Percentiles rank a stretch among this genome's conserved stretches.
Evolutionary conservation across 2,888 invertebrate species (phyloP).

Genomic region (Seladonia tumulorum): DNA sequence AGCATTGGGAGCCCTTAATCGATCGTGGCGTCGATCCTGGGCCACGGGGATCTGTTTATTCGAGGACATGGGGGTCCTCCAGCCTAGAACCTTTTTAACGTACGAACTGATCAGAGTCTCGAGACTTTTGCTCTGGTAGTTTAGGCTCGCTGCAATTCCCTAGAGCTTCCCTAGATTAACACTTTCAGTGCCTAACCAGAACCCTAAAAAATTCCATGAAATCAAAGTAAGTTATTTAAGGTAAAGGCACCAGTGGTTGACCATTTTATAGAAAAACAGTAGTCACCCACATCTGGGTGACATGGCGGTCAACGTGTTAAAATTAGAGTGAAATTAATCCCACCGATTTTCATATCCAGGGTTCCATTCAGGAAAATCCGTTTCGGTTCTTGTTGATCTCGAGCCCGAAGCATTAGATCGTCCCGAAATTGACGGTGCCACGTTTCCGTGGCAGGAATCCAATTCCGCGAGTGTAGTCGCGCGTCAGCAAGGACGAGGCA

Average conservation of each 20-base stretch:
- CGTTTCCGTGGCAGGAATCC: conserved; percentile 37
- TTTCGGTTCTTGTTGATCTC: not conserved
- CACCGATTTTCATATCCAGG: not conserved
- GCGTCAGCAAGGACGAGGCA: conserved; percentile 22
- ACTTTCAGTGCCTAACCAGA: too few relatives aligned
- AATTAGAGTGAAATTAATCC: too few relatives aligned
- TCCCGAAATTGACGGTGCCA: not conserved
- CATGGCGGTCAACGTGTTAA: too few relatives aligned
- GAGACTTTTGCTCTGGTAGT: too few relatives aligned
- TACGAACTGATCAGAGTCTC: not conserved
- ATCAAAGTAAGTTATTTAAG: too few relatives aligned
- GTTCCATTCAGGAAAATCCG: not conserved
- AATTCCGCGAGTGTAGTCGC: conserved; percentile 9
- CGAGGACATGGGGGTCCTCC: not conserved
- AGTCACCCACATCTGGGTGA: too few relatives aligned
- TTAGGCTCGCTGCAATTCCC: not conserved
- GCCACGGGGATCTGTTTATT: conserved; percentile 6
- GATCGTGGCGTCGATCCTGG: conserved; percentile 51
- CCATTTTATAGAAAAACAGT: too few relatives aligned
- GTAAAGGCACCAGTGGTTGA: too few relatives aligned
- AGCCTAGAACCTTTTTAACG: not conserved
- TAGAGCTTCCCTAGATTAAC: too few relatives aligned
- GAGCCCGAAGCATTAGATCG: not conserved
- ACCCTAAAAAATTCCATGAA: too few relatives aligned
- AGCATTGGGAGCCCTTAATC: conserved; percentile 62